Conservation (phyloP, 1,140 invertebrate species). For the Trialeurodes vaporariorum region DNA sequence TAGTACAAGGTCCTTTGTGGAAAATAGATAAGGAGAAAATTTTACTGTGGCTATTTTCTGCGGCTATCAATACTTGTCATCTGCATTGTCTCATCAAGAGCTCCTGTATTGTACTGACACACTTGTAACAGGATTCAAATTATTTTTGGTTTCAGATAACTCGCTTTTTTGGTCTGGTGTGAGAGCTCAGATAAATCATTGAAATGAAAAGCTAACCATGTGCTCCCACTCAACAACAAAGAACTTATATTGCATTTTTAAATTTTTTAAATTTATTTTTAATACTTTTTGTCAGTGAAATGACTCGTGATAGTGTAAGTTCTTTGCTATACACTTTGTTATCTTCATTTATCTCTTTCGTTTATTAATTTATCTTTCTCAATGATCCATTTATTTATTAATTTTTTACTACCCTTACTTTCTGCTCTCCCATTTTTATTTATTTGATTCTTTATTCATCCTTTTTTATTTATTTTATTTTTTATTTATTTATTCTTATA, state of each 20-base stretch:
- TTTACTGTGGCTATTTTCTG: too few relatives aligned
- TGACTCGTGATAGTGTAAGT: not conserved
- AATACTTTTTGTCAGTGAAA: conserved; percentile 1
- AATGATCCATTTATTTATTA: too few relatives aligned
- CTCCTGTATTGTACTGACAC: too few relatives aligned
- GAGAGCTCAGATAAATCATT: not conserved
- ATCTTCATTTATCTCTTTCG: not conserved
- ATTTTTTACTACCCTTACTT: too few relatives aligned
- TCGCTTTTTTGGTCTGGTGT: not conserved
- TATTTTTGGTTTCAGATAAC: not conserved
- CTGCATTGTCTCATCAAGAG: too few relatives aligned
- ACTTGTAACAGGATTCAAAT: too few relatives aligned
- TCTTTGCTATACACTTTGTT: not conserved
- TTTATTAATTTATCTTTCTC: not conserved
- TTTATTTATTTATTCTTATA: not conserved
- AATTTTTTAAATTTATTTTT: conserved; percentile 1
- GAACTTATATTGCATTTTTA: not conserved
- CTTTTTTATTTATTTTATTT: not conserved
- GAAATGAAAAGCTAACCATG: not conserved
- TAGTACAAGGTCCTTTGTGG: too few relatives aligned
- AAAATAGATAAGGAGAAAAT: too few relatives aligned
- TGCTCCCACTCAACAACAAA: not conserved
- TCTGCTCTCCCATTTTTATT: too few relatives aligned
- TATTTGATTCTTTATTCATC: not conserved
- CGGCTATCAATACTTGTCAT: too few relatives aligned